A percentile compares a stretch with the other conserved stretches of the same genome.
phyloP scores from a whole-genome alignment of 2,888 invertebrate genomes.

The Mesochorus sp. region DNA sequence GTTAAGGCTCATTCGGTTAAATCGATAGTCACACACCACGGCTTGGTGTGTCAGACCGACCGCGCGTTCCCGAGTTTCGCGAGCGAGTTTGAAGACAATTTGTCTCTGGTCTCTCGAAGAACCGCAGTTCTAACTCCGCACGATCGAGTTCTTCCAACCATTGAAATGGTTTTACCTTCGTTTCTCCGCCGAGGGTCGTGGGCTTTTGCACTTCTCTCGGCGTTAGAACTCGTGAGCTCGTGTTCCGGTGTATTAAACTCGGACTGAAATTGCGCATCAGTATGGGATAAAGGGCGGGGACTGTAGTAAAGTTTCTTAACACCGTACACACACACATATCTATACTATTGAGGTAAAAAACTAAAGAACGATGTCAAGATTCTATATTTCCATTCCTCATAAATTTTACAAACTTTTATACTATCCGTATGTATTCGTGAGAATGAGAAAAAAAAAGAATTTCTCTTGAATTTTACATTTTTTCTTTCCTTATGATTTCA shows the following conservation, averaged over 20 bases:
- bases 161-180: conserved; percentile 27
- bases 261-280: conserved; percentile 34
- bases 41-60: neutral
- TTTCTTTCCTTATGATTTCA: conserved; percentile 1
- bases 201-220: conserved; percentile 16
- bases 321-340: neutral
- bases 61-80: conserved; percentile 41
- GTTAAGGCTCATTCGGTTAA: conserved; percentile 39
- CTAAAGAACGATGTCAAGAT: no score
- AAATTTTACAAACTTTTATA: no score
- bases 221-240: conserved; percentile 16
- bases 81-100: conserved; percentile 58
- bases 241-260: conserved; percentile 46
- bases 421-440: no score
- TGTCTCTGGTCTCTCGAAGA: conserved; percentile 41
- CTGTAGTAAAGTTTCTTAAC: conserved; percentile 13
- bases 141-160: conserved; percentile 36
- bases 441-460: neutral
- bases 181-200: no score
- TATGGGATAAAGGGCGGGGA: neutral
- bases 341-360: neutral
- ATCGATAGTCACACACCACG: conserved; percentile 36
- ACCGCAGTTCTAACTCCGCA: conserved; percentile 19
- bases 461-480: neutral
- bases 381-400: neutral